A percentile compares a stretch with the other conserved stretches of the same genome.
phyloP scores from a whole-genome alignment of 2,888 invertebrate species.

The Agrochola circellaris region DNA sequence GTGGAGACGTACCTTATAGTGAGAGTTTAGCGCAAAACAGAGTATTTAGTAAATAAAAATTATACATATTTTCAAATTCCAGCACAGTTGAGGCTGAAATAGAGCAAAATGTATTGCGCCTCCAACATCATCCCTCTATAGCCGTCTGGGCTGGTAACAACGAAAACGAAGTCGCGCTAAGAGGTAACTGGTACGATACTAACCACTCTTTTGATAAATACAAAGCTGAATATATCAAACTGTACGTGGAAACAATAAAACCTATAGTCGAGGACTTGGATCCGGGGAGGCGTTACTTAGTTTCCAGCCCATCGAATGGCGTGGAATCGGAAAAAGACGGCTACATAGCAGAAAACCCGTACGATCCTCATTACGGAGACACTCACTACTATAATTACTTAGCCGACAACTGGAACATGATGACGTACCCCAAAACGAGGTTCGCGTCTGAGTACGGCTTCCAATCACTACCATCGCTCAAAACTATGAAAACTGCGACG shows the following conservation, averaged over 20 bases:
- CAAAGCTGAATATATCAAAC: conserved; percentile 94
- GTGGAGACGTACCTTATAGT: neutral
- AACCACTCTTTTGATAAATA: conserved; percentile 88
- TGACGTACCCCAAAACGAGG: conserved; percentile 94
- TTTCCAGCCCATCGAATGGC: conserved; percentile 98
- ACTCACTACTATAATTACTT: conserved; percentile 97
- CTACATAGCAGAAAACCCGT: conserved; percentile 95
- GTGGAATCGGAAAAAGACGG: conserved; percentile 93
- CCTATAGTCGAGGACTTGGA: conserved; percentile 92
- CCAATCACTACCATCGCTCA: conserved; percentile 95
- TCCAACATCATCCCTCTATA: conserved; percentile 96
- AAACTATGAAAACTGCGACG: conserved; percentile 92
- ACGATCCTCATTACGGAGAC: conserved; percentile 95
- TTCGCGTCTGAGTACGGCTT: conserved; percentile 99
- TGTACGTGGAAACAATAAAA: conserved; percentile 95
- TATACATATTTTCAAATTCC: conserved; percentile 5
- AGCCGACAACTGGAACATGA: conserved; percentile 94
- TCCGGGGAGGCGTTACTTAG: conserved; percentile 92
- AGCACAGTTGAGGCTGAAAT: conserved; percentile 93
- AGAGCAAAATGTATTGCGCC: conserved; percentile 94
- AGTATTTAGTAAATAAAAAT: neutral
- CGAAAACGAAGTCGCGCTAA: conserved; percentile 97
- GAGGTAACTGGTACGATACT: conserved; percentile 95
- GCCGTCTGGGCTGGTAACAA: conserved; percentile 98
- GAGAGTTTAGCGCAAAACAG: neutral